Conservation (phyloP, 2,113 vertebrate genomes). For the Cercopithecus mona region DNA sequence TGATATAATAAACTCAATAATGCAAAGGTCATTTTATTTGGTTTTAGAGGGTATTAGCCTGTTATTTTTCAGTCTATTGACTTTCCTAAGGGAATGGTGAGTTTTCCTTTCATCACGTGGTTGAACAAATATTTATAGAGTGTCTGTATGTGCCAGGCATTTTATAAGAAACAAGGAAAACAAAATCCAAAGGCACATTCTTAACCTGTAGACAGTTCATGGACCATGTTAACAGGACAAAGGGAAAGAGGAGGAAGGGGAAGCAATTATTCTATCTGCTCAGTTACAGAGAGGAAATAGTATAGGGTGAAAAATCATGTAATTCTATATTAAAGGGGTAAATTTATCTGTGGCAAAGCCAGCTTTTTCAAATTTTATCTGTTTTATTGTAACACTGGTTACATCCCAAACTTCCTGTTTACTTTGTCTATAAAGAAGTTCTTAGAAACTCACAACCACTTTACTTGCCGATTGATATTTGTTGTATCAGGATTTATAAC, state of each 20-base stretch:
- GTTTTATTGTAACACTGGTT: constrained; percentile 6
- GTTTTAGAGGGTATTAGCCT: background rate
- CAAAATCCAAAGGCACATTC: constrained; percentile 9
- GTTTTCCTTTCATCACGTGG: background rate
- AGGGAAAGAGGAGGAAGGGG: background rate
- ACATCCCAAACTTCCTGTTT: background rate
- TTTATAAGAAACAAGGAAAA: background rate
- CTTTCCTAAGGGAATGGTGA: background rate
- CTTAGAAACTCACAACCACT: constrained; percentile 7
- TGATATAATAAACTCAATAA: background rate
- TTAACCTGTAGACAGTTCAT: background rate
- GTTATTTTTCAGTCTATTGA: constrained; percentile 2
- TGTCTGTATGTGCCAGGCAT: background rate
- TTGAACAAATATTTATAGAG: constrained; percentile 47
- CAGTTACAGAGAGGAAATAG: background rate
- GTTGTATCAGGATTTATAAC: background rate
- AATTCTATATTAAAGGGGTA: background rate
- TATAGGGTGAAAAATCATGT: background rate
- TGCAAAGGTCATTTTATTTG: background rate
- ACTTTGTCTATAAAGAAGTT: constrained; percentile 14
- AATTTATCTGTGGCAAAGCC: background rate
- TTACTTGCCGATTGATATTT: background rate
- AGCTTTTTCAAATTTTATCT: background rate
- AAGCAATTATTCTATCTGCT: background rate
- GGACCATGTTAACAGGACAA: background rate